Evolutionary conservation across 2,888 invertebrate species (phyloP).

Genomic region (Tineola bisselliella): DNA sequence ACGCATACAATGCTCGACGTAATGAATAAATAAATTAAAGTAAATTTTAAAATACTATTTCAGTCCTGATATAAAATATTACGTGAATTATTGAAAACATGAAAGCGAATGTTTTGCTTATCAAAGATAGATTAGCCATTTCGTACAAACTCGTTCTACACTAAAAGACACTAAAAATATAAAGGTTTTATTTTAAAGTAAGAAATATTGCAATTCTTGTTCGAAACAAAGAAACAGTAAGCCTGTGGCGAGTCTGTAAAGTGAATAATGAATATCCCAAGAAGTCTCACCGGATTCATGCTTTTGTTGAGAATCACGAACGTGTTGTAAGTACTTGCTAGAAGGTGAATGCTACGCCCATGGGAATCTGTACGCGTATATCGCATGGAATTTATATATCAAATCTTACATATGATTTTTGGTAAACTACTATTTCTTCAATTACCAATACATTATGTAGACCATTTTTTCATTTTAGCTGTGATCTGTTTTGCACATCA

Average conservation of each 20-base stretch:
- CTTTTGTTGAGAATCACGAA: slow-evolving; percentile 15
- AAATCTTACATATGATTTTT: too few species aligned
- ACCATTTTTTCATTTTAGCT: too few species aligned
- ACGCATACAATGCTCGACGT: too few species aligned
- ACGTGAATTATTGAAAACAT: too few species aligned
- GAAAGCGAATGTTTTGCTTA: too few species aligned
- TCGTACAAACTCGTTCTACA: not conserved
- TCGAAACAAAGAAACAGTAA: slow-evolving; percentile 30
- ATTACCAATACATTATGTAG: too few species aligned
- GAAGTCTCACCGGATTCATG: slow-evolving; percentile 8
- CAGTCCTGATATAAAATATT: too few species aligned
- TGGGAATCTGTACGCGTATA: not conserved
- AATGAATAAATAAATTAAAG: too few species aligned
- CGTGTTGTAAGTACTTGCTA: slow-evolving; percentile 10
- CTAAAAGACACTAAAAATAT: too few species aligned
- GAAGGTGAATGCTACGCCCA: not conserved
- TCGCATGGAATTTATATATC: not conserved
- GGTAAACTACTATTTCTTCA: too few species aligned
- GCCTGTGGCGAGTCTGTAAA: slow-evolving; percentile 27
- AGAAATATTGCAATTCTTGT: slow-evolving; percentile 9
- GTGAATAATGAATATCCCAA: slow-evolving; percentile 35
- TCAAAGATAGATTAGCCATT: not conserved
- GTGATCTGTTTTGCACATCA: too few species aligned
- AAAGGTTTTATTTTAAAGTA: not conserved
- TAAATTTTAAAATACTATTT: too few species aligned